A percentile compares a stretch with the other conserved stretches of the same genome.
Evolutionary conservation across 2,797 vertebrate species (phyloP).

Genomic region (Austrolebias charrua): DNA sequence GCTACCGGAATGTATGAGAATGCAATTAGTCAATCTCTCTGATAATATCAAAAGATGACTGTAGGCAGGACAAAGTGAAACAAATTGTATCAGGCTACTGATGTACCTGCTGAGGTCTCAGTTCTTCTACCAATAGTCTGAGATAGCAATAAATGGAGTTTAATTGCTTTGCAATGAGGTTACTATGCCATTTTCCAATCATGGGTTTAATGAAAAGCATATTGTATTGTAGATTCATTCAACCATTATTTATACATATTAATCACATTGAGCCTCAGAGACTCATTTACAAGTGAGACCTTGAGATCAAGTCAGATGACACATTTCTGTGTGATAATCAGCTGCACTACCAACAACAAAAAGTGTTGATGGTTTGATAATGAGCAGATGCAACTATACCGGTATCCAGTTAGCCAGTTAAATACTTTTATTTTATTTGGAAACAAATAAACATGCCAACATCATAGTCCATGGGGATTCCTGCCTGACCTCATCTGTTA

Average conservation of each 20-base stretch:
- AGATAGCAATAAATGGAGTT: slow-evolving; percentile 55
- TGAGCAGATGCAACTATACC: background rate
- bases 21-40: slow-evolving; percentile 58
- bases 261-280: too few species aligned
- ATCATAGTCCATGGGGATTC: too few species aligned
- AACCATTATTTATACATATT: too few species aligned
- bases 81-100: slow-evolving; percentile 67
- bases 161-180: slow-evolving; percentile 56
- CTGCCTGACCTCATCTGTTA: too few species aligned
- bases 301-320: slow-evolving; percentile 11
- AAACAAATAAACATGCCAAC: too few species aligned
- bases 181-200: slow-evolving; percentile 39
- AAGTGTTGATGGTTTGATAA: slow-evolving; percentile 14
- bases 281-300: too few species aligned
- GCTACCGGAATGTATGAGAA: slow-evolving; percentile 54
- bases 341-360: slow-evolving; percentile 15
- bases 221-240: background rate
- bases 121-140: slow-evolving; percentile 31
- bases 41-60: slow-evolving; percentile 71
- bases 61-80: slow-evolving; percentile 51
- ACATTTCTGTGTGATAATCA: slow-evolving; percentile 52
- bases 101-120: slow-evolving; percentile 54
- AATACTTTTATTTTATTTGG: background rate
- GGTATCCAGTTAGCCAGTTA: slow-evolving; percentile 17
- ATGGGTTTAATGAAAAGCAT: slow-evolving; percentile 20